phyloP scores from a whole-genome alignment of 2,888 invertebrate genomes.

The Salpingus planirostris region DNA sequence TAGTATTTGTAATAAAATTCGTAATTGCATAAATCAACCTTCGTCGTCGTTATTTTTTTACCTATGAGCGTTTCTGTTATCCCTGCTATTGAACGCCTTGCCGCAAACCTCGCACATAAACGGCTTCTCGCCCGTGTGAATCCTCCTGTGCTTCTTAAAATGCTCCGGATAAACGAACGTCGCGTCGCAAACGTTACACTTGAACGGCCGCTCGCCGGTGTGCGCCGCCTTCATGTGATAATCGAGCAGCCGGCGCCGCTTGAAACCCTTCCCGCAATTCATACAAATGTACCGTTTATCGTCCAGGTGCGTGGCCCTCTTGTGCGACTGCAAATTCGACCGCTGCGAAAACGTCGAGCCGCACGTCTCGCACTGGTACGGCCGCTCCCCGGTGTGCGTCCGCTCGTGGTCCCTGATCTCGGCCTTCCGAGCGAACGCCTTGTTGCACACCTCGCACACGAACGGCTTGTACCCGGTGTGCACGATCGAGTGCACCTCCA shows the following conservation, averaged over 20 bases:
- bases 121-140: slow-evolving; percentile 71
- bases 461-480: slow-evolving; percentile 68
- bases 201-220: slow-evolving; percentile 68
- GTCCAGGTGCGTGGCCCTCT: slow-evolving; percentile 68
- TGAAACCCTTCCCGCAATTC: slow-evolving; percentile 66
- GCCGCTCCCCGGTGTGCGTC: slow-evolving; percentile 73
- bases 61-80: slow-evolving; percentile 78
- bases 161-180: slow-evolving; percentile 78
- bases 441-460: slow-evolving; percentile 60
- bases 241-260: slow-evolving; percentile 61
- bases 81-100: slow-evolving; percentile 74
- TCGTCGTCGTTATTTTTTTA: too few relatives aligned
- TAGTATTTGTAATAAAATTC: too few relatives aligned
- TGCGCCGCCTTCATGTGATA: slow-evolving; percentile 76
- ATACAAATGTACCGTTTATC: slow-evolving; percentile 64
- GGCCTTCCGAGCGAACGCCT: slow-evolving; percentile 65
- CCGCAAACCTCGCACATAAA: slow-evolving; percentile 65
- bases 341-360: slow-evolving; percentile 72
- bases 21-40: too few relatives aligned
- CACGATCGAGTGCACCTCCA: slow-evolving; percentile 64
- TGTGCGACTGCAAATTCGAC: slow-evolving; percentile 73
- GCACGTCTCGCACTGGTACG: slow-evolving; percentile 71
- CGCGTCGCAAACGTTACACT: slow-evolving; percentile 64
- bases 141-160: slow-evolving; percentile 68
- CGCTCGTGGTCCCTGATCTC: slow-evolving; percentile 75